Evolutionary conservation across 2,113 vertebrate genomes (phyloP).

Genomic region (Melospiza georgiana): DNA sequence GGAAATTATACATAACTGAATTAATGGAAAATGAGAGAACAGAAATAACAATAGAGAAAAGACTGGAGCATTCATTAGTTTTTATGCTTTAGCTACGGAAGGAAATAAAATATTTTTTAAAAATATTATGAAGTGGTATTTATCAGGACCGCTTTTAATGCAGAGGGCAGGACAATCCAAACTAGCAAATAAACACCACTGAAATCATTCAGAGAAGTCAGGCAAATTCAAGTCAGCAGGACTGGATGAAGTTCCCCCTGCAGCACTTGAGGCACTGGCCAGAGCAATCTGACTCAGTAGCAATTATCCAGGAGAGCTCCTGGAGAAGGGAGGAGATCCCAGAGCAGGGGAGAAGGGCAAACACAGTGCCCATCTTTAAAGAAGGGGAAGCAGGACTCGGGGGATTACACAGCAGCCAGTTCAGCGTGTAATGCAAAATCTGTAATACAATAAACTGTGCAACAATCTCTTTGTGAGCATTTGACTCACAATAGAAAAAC

Average conservation of each 20-base stretch:
- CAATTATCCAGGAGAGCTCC: neutral
- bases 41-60: neutral
- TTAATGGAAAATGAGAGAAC: neutral
- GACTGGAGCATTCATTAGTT: neutral
- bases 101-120: neutral
- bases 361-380: neutral
- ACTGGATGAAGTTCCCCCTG: neutral
- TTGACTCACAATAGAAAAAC: neutral
- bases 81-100: neutral
- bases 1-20: neutral
- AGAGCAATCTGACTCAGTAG: constrained; percentile 30
- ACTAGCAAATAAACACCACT: neutral
- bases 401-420: neutral
- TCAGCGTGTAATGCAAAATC: neutral
- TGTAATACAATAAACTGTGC: neutral
- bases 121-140: neutral
- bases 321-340: neutral
- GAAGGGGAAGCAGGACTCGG: neutral
- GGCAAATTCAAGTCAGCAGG: constrained; percentile 1
- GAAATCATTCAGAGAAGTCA: neutral
- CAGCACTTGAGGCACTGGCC: constrained; percentile 20
- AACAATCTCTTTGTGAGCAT: neutral
- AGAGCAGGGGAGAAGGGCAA: constrained; percentile 8
- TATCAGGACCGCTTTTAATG: neutral
- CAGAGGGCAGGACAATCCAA: neutral